Conservation (phyloP, 2,113 vertebrate species). For the Morone saxatilis region DNA sequence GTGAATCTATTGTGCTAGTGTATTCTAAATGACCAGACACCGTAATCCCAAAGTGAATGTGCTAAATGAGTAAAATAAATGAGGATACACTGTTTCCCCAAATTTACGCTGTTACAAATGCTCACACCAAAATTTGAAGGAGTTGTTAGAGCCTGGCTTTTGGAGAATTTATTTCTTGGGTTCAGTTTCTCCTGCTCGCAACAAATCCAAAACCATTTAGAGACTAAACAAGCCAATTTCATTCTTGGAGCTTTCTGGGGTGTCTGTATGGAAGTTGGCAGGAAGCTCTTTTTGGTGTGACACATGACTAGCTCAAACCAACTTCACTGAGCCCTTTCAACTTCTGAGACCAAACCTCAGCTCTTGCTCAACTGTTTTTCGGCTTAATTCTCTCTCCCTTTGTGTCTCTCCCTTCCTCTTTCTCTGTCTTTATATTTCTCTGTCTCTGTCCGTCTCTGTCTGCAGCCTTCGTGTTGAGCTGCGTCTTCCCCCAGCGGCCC, state of each 20-base stretch:
- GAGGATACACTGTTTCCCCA: neutral
- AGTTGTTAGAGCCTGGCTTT: neutral
- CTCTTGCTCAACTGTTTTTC: neutral
- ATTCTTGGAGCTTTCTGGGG: neutral
- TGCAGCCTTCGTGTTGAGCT: conserved; percentile 92
- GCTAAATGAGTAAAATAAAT: neutral
- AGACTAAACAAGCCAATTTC: neutral
- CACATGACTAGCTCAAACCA: neutral
- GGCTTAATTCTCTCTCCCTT: neutral
- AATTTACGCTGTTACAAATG: neutral
- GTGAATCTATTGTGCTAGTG: neutral
- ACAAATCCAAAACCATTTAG: neutral
- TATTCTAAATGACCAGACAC: neutral
- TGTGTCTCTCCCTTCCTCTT: conserved; percentile 4
- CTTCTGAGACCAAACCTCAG: neutral
- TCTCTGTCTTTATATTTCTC: neutral
- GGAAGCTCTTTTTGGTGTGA: neutral
- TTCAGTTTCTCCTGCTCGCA: neutral
- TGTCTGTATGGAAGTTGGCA: neutral
- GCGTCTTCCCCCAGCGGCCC: conserved; percentile 89
- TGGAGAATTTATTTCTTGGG: neutral
- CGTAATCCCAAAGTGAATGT: neutral
- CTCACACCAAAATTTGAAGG: neutral
- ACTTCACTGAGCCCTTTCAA: neutral
- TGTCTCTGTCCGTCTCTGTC: conserved; percentile 1